Evolutionary conservation across 2,797 vertebrate genomes (phyloP).

Genomic region (Meda fulgida): DNA sequence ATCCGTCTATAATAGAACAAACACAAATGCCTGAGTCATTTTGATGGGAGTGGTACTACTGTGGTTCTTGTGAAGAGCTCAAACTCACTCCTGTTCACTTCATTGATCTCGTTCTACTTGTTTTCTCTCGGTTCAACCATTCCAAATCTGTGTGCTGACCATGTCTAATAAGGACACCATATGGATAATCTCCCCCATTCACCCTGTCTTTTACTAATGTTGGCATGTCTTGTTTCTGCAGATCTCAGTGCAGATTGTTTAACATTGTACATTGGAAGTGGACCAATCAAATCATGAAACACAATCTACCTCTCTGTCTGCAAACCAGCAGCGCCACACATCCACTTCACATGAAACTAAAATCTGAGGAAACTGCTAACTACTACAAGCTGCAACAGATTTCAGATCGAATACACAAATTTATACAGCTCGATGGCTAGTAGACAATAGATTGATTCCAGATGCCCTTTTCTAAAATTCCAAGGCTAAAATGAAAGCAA

Average conservation of each 20-base stretch:
- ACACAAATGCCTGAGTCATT: not conserved
- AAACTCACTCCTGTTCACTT: conserved; percentile 24
- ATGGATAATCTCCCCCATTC: conserved; percentile 8
- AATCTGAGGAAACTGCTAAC: conserved; percentile 52
- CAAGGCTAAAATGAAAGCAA: conserved; percentile 40
- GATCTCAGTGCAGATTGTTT: not conserved
- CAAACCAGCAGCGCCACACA: conserved; percentile 33
- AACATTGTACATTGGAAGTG: conserved; percentile 43
- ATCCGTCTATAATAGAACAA: not conserved
- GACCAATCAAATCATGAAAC: conserved; percentile 48
- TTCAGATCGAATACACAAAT: conserved; percentile 63
- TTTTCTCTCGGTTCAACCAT: conserved; percentile 54
- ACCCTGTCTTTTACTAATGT: conserved; percentile 13
- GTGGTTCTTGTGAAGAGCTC: conserved; percentile 11
- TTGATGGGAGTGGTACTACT: not conserved
- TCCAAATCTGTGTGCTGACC: conserved; percentile 45
- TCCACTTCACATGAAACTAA: conserved; percentile 49
- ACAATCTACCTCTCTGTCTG: conserved; percentile 8
- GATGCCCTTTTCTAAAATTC: conserved; percentile 59
- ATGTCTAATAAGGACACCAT: conserved; percentile 52
- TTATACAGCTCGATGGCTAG: conserved; percentile 59
- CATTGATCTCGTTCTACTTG: conserved; percentile 46
- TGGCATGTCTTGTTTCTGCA: conserved; percentile 8
- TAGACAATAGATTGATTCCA: conserved; percentile 64
- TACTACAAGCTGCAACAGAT: conserved; percentile 59